Evolutionary conservation across 2,888 invertebrate species (phyloP).

Genomic region (Polydrusus tereticollis): DNA sequence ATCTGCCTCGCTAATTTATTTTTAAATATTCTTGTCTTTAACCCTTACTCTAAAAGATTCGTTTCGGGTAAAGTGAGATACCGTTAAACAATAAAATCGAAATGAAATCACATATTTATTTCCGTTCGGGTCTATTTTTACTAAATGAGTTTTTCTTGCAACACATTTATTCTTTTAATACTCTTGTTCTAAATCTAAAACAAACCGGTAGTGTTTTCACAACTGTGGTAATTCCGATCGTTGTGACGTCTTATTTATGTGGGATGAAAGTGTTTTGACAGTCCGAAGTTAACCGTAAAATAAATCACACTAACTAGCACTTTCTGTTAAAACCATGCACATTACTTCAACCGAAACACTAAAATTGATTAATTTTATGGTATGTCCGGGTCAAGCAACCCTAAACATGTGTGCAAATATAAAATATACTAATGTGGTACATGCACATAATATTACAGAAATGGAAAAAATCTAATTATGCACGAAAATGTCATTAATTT

Average conservation of each 20-base stretch:
- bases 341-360: background rate
- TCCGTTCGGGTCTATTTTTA: background rate
- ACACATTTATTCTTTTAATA: conserved; percentile 1
- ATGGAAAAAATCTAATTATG: too few species aligned
- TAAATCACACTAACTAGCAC: conserved; percentile 9
- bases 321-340: background rate
- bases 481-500: background rate
- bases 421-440: too few species aligned
- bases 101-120: background rate
- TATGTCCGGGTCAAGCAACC: background rate
- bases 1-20: too few species aligned
- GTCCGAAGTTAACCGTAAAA: background rate
- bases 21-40: too few species aligned
- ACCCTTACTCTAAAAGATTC: too few species aligned
- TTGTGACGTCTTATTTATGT: conserved; percentile 24
- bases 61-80: too few species aligned
- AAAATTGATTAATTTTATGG: background rate
- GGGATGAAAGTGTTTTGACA: conserved; percentile 25
- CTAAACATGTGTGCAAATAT: background rate
- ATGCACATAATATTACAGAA: too few species aligned
- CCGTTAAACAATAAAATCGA: background rate
- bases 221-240: conserved; percentile 14
- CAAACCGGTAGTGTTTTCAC: conserved; percentile 21
- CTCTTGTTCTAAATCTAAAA: conserved; percentile 18
- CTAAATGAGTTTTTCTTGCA: background rate